These are phyloP conservation scores for Perithous albicinctus DNA, from an alignment of 2,888 invertebrate species.

Conservation along the genomic window DNA sequence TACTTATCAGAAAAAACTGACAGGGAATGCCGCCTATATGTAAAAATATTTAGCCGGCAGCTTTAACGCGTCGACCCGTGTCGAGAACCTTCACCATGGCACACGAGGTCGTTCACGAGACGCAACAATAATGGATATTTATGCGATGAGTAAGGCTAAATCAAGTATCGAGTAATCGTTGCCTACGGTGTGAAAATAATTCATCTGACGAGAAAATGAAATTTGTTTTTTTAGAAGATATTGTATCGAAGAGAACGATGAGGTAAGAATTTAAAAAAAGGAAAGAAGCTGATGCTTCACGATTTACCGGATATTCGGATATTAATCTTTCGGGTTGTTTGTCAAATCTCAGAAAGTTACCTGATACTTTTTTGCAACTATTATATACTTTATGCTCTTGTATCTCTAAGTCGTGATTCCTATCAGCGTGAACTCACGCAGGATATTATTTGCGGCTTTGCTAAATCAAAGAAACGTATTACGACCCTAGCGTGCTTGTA, in stretches of 20 bases:
- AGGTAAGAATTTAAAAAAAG: not conserved
- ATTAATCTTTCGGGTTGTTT: not conserved
- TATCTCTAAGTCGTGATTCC: not conserved
- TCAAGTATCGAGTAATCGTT: conserved; percentile 42
- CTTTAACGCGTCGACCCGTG: conserved; percentile 31
- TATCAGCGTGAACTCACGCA: not conserved
- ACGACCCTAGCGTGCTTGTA: not conserved
- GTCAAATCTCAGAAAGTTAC: not conserved
- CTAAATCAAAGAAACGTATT: not conserved
- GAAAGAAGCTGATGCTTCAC: not conserved
- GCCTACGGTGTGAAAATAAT: conserved; percentile 6
- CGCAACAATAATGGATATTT: conserved; percentile 40
- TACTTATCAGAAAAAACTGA: too few species aligned
- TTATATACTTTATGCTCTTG: not conserved
- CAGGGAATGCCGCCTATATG: too few species aligned
- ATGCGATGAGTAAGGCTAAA: conserved; percentile 34
- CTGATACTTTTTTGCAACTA: not conserved
- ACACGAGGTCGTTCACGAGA: conserved; percentile 44
- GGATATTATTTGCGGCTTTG: not conserved
- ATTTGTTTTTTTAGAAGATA: not conserved
- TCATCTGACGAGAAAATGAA: not conserved
- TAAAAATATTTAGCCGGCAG: conserved; percentile 4
- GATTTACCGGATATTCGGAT: not conserved
- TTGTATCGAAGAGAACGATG: not conserved
- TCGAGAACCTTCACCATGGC: conserved; percentile 61